A percentile compares a stretch with the other conserved stretches of the same genome.
Conservation (phyloP, 2,888 invertebrate species). For the Campoplex capitator region DNA sequence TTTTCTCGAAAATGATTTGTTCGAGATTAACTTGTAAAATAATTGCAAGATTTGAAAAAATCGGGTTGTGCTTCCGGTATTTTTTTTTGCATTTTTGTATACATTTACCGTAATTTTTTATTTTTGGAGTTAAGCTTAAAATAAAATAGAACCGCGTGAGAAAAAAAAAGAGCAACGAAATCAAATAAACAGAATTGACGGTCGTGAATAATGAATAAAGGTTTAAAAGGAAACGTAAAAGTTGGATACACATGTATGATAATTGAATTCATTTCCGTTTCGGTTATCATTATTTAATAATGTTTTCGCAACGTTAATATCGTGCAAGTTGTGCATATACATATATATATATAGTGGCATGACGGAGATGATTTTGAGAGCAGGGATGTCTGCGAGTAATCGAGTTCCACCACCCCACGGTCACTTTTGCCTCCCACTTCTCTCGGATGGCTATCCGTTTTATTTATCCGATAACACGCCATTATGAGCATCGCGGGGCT, state of each 20-base stretch:
- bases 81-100: neutral
- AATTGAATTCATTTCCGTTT: neutral
- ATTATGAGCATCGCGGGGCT: conserved; percentile 80
- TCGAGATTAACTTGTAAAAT: no score
- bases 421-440: conserved; percentile 18
- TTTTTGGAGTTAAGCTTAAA: neutral
- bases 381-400: conserved; percentile 82
- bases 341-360: conserved; percentile 32
- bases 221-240: neutral
- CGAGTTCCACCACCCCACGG: conserved; percentile 78
- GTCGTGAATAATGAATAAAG: neutral
- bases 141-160: neutral
- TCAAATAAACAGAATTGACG: neutral
- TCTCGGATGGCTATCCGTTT: conserved; percentile 81
- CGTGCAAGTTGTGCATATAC: conserved; percentile 43
- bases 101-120: neutral
- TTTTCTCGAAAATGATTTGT: no score
- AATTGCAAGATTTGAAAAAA: neutral
- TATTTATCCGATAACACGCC: conserved; percentile 85
- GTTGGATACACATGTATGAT: neutral
- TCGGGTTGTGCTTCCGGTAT: neutral
- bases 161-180: neutral
- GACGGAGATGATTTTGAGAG: conserved; percentile 50
- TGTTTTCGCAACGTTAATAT: conserved; percentile 44
- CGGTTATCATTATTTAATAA: conserved; percentile 48